Conservation (phyloP, 2,888 invertebrate genomes). For the Osedax frankpressi region DNA sequence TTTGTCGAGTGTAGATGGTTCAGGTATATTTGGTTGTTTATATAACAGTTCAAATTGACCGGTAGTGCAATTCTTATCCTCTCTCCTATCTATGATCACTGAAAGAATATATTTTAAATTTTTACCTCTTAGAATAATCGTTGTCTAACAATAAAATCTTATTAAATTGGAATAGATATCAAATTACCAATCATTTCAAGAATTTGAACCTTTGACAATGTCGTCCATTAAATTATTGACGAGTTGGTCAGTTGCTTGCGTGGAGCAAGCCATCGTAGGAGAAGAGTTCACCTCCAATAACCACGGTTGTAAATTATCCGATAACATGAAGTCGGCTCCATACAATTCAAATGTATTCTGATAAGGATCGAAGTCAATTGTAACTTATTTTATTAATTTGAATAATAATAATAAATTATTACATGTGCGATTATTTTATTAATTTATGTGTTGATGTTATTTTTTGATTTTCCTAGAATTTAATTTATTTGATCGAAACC, state of each 20-base stretch:
- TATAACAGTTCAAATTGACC: slow-evolving; percentile 43
- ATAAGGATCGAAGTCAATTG: too few relatives aligned
- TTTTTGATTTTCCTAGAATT: too few relatives aligned
- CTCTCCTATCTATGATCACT: slow-evolving; percentile 43
- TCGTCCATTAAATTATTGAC: slow-evolving; percentile 70
- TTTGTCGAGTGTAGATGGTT: background rate
- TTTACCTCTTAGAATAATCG: too few relatives aligned
- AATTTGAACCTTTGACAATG: slow-evolving; percentile 74
- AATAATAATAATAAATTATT: too few relatives aligned
- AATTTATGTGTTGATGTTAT: too few relatives aligned
- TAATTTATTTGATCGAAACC: too few relatives aligned
- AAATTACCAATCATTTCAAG: too few relatives aligned
- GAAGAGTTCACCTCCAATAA: slow-evolving; percentile 82
- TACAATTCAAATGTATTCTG: slow-evolving; percentile 74
- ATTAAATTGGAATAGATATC: too few relatives aligned
- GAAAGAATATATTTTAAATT: background rate
- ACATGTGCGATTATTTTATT: too few relatives aligned
- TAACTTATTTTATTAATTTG: too few relatives aligned
- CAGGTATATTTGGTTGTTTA: background rate
- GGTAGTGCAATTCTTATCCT: slow-evolving; percentile 40
- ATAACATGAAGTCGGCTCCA: slow-evolving; percentile 81
- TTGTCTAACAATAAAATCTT: too few relatives aligned
- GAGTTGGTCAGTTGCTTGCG: slow-evolving; percentile 67
- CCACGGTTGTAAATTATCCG: slow-evolving; percentile 67
- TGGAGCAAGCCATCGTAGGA: slow-evolving; percentile 68